Evolutionary conservation across 2,888 invertebrate genomes (phyloP).

Genomic region (Tridacna crocea): DNA sequence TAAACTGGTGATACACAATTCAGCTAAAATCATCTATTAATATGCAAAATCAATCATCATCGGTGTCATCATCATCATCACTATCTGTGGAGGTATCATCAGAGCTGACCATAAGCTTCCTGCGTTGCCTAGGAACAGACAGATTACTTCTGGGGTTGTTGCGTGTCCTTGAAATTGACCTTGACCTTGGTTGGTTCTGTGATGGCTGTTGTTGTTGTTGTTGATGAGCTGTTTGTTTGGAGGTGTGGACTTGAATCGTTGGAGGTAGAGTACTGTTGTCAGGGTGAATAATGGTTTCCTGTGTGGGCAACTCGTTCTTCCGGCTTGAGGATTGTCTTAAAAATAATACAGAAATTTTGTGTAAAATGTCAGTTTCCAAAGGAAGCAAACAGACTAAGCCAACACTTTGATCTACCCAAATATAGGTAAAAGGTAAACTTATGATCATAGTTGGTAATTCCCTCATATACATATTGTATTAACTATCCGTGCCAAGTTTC

Average conservation of each 20-base stretch:
- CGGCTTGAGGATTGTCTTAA: conserved; percentile 2
- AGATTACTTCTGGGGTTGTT: conserved; percentile 16
- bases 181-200: conserved; percentile 40
- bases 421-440: no score
- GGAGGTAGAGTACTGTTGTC: conserved; percentile 18
- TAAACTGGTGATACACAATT: no score
- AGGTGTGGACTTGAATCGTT: background rate
- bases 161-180: conserved; percentile 55
- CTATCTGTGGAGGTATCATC: conserved; percentile 60
- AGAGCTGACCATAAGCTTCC: conserved; percentile 57
- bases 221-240: conserved; percentile 17
- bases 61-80: conserved; percentile 54
- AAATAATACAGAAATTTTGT: background rate
- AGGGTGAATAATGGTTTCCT: background rate
- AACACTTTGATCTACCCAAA: no score
- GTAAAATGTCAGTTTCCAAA: no score
- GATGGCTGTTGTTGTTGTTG: conserved; percentile 26
- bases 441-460: no score
- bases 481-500: no score
- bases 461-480: no score
- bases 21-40: no score
- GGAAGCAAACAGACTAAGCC: no score
- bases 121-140: conserved; percentile 22
- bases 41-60: conserved; percentile 14
- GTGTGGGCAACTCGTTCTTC: conserved; percentile 8